A percentile compares a stretch with the other conserved stretches of the same genome.
phyloP scores from a whole-genome alignment of 2,113 vertebrate genomes.

The Podarcis muralis region DNA sequence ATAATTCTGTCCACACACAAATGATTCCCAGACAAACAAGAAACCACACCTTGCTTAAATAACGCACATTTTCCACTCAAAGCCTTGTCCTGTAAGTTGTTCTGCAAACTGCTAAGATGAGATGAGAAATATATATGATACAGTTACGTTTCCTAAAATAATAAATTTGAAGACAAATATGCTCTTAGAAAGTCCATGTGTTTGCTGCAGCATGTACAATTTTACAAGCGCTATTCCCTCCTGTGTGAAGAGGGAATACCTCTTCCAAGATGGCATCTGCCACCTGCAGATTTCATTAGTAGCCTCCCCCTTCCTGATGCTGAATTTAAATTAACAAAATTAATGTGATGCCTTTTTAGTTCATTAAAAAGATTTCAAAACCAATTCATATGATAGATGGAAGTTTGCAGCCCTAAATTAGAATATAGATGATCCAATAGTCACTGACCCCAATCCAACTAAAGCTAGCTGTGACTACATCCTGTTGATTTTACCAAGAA shows the following conservation, averaged over 20 bases:
- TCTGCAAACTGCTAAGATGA: neutral
- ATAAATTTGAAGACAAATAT: neutral
- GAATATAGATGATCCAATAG: neutral
- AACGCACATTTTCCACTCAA: conserved; percentile 33
- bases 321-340: neutral
- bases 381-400: too few species aligned
- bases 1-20: conserved; percentile 34
- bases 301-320: neutral
- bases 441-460: neutral
- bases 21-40: conserved; percentile 36
- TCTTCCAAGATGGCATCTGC: neutral
- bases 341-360: neutral
- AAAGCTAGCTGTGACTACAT: neutral
- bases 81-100: conserved; percentile 15
- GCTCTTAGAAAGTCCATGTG: neutral
- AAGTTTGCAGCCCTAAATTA: neutral
- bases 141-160: neutral
- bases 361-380: neutral
- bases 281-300: neutral
- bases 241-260: neutral
- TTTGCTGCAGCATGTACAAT: neutral
- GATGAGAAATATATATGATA: neutral
- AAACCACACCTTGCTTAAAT: conserved; percentile 7
- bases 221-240: neutral
- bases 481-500: too few species aligned